Conservation (phyloP, 1,140 invertebrate species). For the Ceratosolen fusciceps region DNA sequence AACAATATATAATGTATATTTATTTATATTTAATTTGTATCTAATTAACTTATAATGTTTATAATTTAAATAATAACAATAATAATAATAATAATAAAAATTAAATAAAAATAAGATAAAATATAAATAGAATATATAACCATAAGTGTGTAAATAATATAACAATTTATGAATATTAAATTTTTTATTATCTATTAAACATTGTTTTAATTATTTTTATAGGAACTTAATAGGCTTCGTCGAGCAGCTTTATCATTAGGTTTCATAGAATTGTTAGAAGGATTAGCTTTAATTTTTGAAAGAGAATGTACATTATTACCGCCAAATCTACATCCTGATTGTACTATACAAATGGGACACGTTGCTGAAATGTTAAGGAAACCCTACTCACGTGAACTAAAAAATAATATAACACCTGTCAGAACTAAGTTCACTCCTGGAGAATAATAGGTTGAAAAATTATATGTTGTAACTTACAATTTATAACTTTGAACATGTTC, state of each 20-base stretch:
- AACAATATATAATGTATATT: too few species aligned
- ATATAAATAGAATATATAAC: too few species aligned
- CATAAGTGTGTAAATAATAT: too few species aligned
- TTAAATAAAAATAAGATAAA: too few species aligned
- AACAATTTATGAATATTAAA: too few species aligned
- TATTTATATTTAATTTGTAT: too few species aligned
- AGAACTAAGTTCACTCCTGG: constrained; percentile 75
- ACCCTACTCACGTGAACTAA: constrained; percentile 75
- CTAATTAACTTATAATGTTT: too few species aligned
- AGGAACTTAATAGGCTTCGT: constrained; percentile 93
- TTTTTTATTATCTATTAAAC: too few species aligned
- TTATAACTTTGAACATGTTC: constrained; percentile 31
- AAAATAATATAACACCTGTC: constrained; percentile 77
- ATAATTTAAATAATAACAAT: too few species aligned
- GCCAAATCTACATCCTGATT: constrained; percentile 86
- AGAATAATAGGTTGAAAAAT: constrained; percentile 39
- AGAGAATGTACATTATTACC: constrained; percentile 89
- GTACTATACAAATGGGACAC: constrained; percentile 90
- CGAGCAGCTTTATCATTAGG: constrained; percentile 91
- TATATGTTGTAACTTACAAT: constrained; percentile 37
- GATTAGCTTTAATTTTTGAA: constrained; percentile 86
- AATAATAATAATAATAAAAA: too few species aligned
- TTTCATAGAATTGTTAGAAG: constrained; percentile 84
- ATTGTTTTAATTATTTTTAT: constrained; percentile 47
- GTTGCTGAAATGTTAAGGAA: constrained; percentile 82